Evolutionary conservation across 2,797 vertebrate species (phyloP).

Genomic region (Pyrocephalus nanus): DNA sequence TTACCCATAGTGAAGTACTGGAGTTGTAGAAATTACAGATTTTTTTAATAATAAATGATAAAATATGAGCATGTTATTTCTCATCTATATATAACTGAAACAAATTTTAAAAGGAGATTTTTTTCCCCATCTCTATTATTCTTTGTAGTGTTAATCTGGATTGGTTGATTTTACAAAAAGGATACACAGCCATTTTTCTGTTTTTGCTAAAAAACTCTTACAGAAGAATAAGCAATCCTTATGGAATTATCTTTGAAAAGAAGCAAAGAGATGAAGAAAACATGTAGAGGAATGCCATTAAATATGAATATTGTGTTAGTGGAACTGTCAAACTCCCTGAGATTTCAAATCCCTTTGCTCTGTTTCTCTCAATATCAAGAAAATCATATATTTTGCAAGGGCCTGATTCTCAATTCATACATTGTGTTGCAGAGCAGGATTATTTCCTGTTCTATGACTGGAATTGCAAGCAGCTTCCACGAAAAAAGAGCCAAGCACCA

Average conservation of each 20-base stretch:
- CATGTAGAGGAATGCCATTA: neutral
- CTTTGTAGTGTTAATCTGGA: neutral
- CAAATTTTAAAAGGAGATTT: neutral
- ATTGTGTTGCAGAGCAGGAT: neutral
- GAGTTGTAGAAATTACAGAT: neutral
- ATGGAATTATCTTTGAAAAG: neutral
- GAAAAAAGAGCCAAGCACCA: neutral
- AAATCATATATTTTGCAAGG: neutral
- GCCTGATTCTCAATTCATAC: neutral
- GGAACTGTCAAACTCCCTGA: neutral
- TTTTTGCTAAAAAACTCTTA: neutral
- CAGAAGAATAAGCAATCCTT: neutral
- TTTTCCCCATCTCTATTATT: neutral
- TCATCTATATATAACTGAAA: neutral
- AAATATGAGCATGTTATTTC: fast-evolving
- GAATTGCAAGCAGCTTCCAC: neutral
- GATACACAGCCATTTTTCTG: neutral
- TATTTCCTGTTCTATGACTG: neutral
- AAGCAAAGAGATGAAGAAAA: neutral
- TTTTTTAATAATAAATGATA: neutral
- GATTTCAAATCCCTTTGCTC: neutral
- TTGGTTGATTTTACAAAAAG: neutral
- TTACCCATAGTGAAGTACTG: neutral
- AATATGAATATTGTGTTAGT: neutral
- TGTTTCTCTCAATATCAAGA: neutral